Base-by-base conservation (phyloP, 2,797 vertebrate genomes). In the Choloepus didactylus region DNA sequence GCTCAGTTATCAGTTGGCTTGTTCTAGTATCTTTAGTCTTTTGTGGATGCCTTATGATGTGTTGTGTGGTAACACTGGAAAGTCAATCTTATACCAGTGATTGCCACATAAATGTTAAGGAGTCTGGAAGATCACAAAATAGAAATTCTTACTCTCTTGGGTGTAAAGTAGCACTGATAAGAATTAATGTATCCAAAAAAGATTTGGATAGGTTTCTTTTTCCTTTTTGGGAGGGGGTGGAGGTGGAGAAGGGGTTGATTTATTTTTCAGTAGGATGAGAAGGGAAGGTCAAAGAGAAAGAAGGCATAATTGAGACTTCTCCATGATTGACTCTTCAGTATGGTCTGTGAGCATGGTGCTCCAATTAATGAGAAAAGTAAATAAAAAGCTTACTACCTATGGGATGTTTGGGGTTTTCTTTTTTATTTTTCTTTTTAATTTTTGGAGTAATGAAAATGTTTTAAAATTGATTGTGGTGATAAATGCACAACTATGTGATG, bases 1-100 rank as follows among this genome's bases (percentile, higher is more conserved):
- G 97, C 97, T 95, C 81, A 85, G 66, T 96, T 98, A 98, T 98
- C 98, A 97, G 98, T 87, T 96, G 94, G 80, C 95, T 82, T 97
- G 97, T 98, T 96, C 97, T 89, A 97, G 97, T 94, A 97, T 98
- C 97, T 98, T 98, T 97, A 92, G 95, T 97, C 97, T 98, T 98
- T 98, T 98, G 98, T 98, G 97, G 94, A 49, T 96, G 94, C 88
- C 41, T 97, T 95, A 96, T 94, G 97, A 97, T 97, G 96, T 97
- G 97, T 97, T 97, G 94, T 98, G 97, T 96, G 91, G 96, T 96
- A 86, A 95, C 0, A 96, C 95, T 95, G 98, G 96, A 96, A 97
- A 98, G 93, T 94, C 97, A 97, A 98, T 96, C 97, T 98, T 96
- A 95, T 93, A 93, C 95, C 87, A 66, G 93, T 62, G 76, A 97